These are phyloP conservation scores for Mohoua ochrocephala DNA, from an alignment of 2,113 vertebrate species.

Conservation along the genomic window DNA sequence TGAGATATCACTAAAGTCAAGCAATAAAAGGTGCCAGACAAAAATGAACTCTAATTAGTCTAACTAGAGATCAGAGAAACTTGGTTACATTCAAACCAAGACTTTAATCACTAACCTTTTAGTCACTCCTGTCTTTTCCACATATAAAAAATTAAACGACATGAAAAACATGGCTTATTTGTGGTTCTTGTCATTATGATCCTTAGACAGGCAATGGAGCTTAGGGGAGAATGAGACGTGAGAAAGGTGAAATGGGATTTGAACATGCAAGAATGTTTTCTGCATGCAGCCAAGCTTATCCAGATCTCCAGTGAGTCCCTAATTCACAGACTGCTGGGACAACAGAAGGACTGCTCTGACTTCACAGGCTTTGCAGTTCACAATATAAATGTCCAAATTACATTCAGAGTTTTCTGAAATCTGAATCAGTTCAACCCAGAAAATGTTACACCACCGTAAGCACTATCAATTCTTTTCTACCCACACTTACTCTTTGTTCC, in stretches of 20 bases:
- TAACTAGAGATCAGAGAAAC: neutral
- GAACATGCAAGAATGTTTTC: neutral
- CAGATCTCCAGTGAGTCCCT: neutral
- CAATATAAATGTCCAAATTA: neutral
- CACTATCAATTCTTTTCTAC: neutral
- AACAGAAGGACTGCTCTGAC: neutral
- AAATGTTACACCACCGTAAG: neutral
- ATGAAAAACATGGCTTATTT: neutral
- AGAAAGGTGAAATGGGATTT: neutral
- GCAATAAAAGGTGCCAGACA: neutral
- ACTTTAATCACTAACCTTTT: neutral
- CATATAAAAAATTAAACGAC: neutral
- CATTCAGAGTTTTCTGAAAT: neutral
- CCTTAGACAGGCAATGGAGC: neutral
- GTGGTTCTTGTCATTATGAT: neutral
- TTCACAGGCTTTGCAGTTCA: neutral
- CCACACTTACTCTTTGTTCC: neutral
- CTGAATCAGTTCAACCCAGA: neutral
- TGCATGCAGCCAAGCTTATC: neutral
- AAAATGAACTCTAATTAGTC: neutral
- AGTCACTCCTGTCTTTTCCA: neutral
- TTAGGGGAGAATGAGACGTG: neutral
- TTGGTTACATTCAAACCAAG: neutral
- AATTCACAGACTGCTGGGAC: neutral
- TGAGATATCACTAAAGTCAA: neutral